Base-by-base conservation (phyloP, 2,888 invertebrate species). In the Drosophila nr. medialis region DNA sequence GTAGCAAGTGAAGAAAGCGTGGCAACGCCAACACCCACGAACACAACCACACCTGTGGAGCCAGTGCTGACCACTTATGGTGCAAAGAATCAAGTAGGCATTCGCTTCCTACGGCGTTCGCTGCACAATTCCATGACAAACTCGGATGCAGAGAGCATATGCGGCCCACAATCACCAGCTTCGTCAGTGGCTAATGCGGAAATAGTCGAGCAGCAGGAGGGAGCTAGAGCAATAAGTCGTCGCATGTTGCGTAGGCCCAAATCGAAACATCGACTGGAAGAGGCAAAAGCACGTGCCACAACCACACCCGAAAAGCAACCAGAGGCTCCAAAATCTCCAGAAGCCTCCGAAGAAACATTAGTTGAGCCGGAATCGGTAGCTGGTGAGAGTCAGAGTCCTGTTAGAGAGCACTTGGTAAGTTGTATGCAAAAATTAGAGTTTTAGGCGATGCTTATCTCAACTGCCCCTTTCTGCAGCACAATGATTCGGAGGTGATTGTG, bases 401-500 rank as follows among this genome's bases (percentile, higher is more conserved):
- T 32, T 13, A 18, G 1, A 27, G 24, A 32, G 0, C 59, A 69
- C 40, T 61, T 72, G 61, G 89, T 80, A 75, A 77, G 72, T 67
- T 42, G 21, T 27, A 8, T 29, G 5, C 4, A n/a, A 30, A 4
- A 34, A 18, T 11, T 15, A 8, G 8, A 34, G 24, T 5, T 38
- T 8, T 5, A 4, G 8, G 15, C 15, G 15, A 24, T 21, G 11
- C 6, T 18, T 32, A 42, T 18, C 29, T 4, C 10, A 36, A 27
- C n/a, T 8, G 30, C 13, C 6, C 27, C 6, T 48, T 11, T 13
- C 30, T 70, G 5, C 53, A 92, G 91, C 74, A 64, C 2, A 78
- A 91, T 54, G 71, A 75, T 27, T 89, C 91, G 1, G 92, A 92
- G 10, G 80, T 90, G 10, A 91, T 92, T 66, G 89, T 84, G 2